These are phyloP conservation scores for Periphyllus acericola DNA, from an alignment of 2,888 invertebrate genomes.

Conservation along the genomic window DNA sequence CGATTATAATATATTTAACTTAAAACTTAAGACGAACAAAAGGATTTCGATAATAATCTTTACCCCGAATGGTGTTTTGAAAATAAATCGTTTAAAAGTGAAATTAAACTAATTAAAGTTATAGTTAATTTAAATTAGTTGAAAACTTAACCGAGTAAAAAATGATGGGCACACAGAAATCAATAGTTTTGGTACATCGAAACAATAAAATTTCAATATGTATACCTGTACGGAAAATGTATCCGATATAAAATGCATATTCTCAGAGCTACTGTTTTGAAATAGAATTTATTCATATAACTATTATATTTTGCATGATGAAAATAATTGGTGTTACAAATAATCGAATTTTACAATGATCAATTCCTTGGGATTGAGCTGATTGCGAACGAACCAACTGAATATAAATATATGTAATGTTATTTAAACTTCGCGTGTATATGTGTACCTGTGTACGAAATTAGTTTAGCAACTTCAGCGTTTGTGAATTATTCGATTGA, in stretches of 20 bases:
- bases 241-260: not conserved
- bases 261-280: not conserved
- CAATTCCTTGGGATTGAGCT: not conserved
- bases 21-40: slow-evolving; percentile 18
- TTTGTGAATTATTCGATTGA: not conserved
- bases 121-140: not conserved
- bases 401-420: too few relatives aligned
- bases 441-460: not conserved
- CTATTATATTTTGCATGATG: too few relatives aligned
- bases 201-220: not conserved
- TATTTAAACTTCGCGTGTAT: too few relatives aligned
- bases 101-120: slow-evolving; percentile 10
- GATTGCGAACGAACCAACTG: not conserved
- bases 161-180: not conserved
- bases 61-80: not conserved
- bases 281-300: not conserved
- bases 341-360: not conserved
- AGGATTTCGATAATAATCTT: not conserved
- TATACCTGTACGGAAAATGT: not conserved
- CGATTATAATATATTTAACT: not conserved
- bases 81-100: not conserved
- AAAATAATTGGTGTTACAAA: too few relatives aligned
- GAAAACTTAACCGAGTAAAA: not conserved
- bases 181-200: not conserved
- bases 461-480: not conserved